Conservation (phyloP, 2,113 vertebrate genomes). For the Erpornis zantholeuca region DNA sequence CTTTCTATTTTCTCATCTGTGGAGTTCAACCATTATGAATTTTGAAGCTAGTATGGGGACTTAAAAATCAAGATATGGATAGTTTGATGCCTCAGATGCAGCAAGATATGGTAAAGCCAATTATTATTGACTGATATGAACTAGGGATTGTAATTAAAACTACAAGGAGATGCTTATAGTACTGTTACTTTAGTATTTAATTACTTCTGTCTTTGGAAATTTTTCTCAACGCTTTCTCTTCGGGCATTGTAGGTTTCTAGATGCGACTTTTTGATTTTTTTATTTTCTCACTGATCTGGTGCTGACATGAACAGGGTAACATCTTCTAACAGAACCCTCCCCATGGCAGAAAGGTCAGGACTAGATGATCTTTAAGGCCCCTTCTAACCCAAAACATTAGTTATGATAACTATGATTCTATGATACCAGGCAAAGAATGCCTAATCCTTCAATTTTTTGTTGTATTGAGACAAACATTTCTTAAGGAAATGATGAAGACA, state of each 20-base stretch:
- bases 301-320: not conserved
- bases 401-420: not conserved
- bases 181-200: not conserved
- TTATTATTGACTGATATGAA: not conserved
- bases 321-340: not conserved
- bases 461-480: not conserved
- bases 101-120: not conserved
- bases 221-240: not conserved
- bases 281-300: not conserved
- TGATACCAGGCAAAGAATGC: not conserved
- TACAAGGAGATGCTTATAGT: not conserved
- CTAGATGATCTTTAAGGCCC: not conserved
- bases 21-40: not conserved
- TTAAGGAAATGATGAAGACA: not conserved
- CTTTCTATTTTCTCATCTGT: conserved; percentile 9
- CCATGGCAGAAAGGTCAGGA: not conserved
- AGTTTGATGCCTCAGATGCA: not conserved
- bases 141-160: not conserved
- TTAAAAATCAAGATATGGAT: not conserved
- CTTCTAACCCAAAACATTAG: not conserved
- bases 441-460: not conserved
- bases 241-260: not conserved
- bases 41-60: not conserved
- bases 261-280: not conserved
- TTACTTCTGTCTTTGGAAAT: not conserved